Evolutionary conservation across 2,113 vertebrate genomes (phyloP), one percentile per base, ranked within the genome.

Genomic region (Festucalex cinctus): DNA sequence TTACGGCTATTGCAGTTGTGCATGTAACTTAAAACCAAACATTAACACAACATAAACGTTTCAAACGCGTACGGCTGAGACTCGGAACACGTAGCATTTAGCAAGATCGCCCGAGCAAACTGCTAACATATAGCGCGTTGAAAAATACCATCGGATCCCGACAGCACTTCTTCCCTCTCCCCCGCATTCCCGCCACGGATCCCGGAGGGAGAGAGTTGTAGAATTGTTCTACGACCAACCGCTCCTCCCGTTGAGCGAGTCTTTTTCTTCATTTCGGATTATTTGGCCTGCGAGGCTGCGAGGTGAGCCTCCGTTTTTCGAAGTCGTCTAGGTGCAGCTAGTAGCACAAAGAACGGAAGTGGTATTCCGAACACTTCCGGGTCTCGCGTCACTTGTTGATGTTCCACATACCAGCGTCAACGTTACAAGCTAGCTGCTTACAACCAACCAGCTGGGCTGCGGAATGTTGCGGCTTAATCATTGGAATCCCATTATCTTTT

Each of bases 121-220:
- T 70, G 58, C 28, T 16, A 9, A 26, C 54, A 19, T 37, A 6
- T 6, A 22, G 48, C 36, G 61, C 54, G 12, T 19, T 41, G 19
- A 48, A 2, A 17, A 66, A 5, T 78, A 88, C 91, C 91, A 70
- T 94, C 94, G 0, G 92, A 90, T 28, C 92, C 93, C 4, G 93
- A 94, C 1, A 82, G 88, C 28, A 84, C 86, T 17, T 95, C 95
- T 12, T 95, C 93, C 10, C 94, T 88, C 41, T 83, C 83, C 17
- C 78, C 81, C 12, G 72, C 36, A 13, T 78, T 76, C 2, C 85
- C 89, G 16, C 83, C 73, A 16, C 80, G 93, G 8, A 88, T 90
- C 6, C 92, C 95, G 0, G 95, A 93, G 0, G 95, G 95, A 1
- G 96, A 97, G 0, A 98, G 95, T 82, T 95, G 96, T 3, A 98